Evolutionary conservation across 2,113 vertebrate species (phyloP).

Genomic region (Vicugna pacos): DNA sequence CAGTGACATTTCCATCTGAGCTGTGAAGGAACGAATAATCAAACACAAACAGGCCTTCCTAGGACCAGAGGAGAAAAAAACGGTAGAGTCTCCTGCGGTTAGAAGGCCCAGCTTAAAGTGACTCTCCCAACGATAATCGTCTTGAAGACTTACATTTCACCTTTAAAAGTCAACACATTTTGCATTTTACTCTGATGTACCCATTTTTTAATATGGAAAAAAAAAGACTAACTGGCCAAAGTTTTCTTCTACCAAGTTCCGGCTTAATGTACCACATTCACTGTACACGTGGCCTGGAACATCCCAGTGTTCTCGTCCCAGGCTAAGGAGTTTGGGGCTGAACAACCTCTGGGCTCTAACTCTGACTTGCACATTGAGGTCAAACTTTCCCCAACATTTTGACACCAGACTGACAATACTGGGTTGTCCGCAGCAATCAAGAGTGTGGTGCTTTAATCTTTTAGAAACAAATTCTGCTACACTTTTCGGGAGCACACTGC

Average conservation of each 20-base stretch:
- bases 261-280: background rate
- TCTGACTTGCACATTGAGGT: background rate
- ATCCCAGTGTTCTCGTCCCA: background rate
- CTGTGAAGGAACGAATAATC: background rate
- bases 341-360: background rate
- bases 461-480: background rate
- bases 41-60: constrained; percentile 5
- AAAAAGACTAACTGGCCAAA: background rate
- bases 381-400: background rate
- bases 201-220: background rate
- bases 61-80: background rate
- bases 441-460: background rate
- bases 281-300: background rate
- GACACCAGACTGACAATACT: background rate
- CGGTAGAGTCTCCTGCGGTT: background rate
- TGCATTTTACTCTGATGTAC: background rate
- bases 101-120: background rate
- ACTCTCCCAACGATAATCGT: background rate
- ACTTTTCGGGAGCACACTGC: background rate
- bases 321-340: background rate
- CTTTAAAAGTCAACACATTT: constrained; percentile 43
- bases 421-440: background rate
- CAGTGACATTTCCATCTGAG: background rate
- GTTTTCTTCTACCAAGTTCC: background rate
- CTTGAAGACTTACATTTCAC: background rate